phyloP scores from a whole-genome alignment of 2,797 vertebrate species.

The Platyrinchus mystaceus region DNA sequence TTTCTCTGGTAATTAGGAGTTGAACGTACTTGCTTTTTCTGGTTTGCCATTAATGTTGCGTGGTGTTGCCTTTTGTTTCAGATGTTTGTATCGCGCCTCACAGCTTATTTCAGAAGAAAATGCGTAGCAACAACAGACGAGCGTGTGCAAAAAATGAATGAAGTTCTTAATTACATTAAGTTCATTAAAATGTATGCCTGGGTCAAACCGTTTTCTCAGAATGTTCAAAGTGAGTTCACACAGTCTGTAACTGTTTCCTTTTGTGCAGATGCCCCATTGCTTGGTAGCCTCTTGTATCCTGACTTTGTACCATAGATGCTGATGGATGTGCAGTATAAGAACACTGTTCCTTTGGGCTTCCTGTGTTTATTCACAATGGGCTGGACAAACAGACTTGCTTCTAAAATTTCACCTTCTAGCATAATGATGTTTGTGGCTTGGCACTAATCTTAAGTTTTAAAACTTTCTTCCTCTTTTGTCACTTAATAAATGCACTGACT shows the following conservation, averaged over 20 bases:
- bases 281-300: not conserved
- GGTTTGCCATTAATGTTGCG: not conserved
- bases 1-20: not conserved
- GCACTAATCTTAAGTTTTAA: not conserved
- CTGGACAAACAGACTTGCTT: not conserved
- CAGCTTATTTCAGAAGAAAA: slow-evolving; percentile 90
- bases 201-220: slow-evolving; percentile 92
- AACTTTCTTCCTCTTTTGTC: not conserved
- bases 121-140: slow-evolving; percentile 85
- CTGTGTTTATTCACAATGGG: not conserved
- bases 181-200: slow-evolving; percentile 97
- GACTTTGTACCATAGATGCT: not conserved
- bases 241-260: not conserved
- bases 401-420: not conserved
- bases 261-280: not conserved
- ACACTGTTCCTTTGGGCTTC: not conserved
- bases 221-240: slow-evolving; percentile 83
- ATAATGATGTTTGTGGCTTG: not conserved
- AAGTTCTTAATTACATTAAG: slow-evolving; percentile 92
- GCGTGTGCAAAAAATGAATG: slow-evolving; percentile 96
- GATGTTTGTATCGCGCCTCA: slow-evolving; percentile 93
- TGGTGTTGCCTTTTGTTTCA: slow-evolving; percentile 58
- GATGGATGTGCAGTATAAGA: accelerated
- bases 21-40: not conserved
- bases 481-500: not conserved